Base-by-base conservation (phyloP, 2,797 vertebrate genomes). In the Xerus rutilus region DNA sequence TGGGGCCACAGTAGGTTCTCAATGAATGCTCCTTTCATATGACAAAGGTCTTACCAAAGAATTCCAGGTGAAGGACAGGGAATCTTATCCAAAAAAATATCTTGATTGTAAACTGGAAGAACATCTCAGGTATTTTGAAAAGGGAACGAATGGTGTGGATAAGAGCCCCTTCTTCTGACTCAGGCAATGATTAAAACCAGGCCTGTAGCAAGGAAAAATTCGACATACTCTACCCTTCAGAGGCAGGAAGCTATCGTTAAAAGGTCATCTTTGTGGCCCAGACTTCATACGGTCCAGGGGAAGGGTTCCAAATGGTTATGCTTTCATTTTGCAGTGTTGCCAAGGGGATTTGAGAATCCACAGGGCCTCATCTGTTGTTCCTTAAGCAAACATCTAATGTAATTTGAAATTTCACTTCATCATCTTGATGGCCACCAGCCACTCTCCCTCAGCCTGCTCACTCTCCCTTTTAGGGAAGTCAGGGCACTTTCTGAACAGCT, bases 371-470 rank as follows among this genome's bases (percentile, higher is more conserved):
- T 98, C 97, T 98, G 97, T 97, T 98, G 97, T 96, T 98, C 97
- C 98, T 98, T 98, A 98, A 97, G 97, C 97, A 98, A 98, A 98
- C 96, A 98, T 94, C 95, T 97, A 98, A 98, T 95, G 97, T 89
- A 98, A 98, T 98, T 98, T 98, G 93, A 98, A 98, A 98, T 98
- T 98, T 98, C 98, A 98, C 95, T 98, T 98, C 96, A 98, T 98
- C 98, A 97, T 62, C 67, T 59, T 91, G 97, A 97, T 97, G 97
- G 96, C 95, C 47, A 76, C 96, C 95, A 97, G 95, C 93, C 95
- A 97, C 57, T 84, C 86, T 95, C 87, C 96, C 74, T 52, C 87
- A 52, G 82, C 47, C 73, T 43, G 82, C 76, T 93, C 97, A 96
- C 94, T 39, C 87, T 89, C 82, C 69, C 65, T 95, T 95, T 90